These are phyloP conservation scores for Meda fulgida DNA, from an alignment of 2,797 vertebrate species.

Conservation along the genomic window DNA sequence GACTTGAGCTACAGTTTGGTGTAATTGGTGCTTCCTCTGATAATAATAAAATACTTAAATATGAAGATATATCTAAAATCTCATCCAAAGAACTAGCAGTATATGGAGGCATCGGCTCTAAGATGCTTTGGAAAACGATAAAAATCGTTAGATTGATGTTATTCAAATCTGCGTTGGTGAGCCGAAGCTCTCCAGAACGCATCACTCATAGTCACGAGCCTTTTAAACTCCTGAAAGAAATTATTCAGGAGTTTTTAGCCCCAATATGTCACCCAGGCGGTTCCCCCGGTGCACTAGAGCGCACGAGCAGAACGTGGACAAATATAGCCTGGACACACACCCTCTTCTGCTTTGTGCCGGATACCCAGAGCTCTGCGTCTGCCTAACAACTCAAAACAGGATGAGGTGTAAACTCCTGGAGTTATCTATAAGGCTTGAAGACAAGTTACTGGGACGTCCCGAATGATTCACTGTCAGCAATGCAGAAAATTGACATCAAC, in stretches of 20 bases:
- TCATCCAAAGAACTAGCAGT: neutral
- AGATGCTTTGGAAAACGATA: neutral
- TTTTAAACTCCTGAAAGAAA: slow-evolving; percentile 10
- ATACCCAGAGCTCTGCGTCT: neutral
- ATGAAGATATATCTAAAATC: too few relatives aligned
- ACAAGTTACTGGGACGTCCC: neutral
- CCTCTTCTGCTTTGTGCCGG: slow-evolving; percentile 13
- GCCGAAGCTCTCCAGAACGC: neutral
- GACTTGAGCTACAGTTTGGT: neutral
- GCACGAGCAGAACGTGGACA: slow-evolving; percentile 13
- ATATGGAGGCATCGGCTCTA: neutral
- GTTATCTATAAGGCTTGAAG: neutral
- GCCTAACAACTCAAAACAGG: neutral
- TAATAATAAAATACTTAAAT: too few relatives aligned
- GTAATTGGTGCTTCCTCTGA: neutral
- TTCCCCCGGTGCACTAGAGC: neutral
- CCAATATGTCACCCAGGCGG: slow-evolving; percentile 4
- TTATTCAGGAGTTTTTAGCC: slow-evolving; percentile 33
- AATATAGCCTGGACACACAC: slow-evolving; percentile 34
- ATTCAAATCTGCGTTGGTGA: neutral
- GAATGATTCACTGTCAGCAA: neutral
- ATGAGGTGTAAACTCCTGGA: neutral
- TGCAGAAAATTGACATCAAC: neutral
- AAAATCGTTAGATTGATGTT: neutral
- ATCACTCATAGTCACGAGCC: neutral